Percentiles rank a stretch among this genome's conserved stretches.
Evolutionary conservation across 2,888 invertebrate genomes (phyloP).

Genomic region (Tetramorium bicarinatum): DNA sequence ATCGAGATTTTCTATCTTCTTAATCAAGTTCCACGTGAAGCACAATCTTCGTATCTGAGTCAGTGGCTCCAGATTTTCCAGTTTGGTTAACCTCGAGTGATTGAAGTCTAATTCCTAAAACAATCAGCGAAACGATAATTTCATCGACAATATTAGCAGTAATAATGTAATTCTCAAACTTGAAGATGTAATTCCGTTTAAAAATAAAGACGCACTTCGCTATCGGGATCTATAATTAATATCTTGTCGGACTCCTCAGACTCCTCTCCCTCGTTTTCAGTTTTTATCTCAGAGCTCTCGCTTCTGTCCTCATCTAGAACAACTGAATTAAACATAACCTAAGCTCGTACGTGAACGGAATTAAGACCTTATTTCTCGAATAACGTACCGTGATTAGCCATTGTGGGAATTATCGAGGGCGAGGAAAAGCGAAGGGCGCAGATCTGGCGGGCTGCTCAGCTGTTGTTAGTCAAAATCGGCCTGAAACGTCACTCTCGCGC

Average conservation of each 20-base stretch:
- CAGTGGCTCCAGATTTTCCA: constrained; percentile 94
- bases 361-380: background rate
- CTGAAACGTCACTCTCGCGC: background rate
- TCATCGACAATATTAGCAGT: constrained; percentile 14
- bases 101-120: constrained; percentile 93
- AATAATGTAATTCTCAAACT: background rate
- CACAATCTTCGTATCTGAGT: constrained; percentile 93
- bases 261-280: constrained; percentile 75
- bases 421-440: background rate
- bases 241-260: constrained; percentile 88
- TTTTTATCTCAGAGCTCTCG: constrained; percentile 78
- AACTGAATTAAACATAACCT: constrained; percentile 40
- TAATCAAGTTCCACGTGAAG: constrained; percentile 98
- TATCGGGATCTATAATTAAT: constrained; percentile 90
- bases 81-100: constrained; percentile 94
- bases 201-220: constrained; percentile 83
- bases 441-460: background rate
- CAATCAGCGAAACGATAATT: background rate
- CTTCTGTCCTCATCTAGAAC: constrained; percentile 78
- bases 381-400: constrained; percentile 72
- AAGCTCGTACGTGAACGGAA: background rate
- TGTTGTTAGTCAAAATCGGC: background rate
- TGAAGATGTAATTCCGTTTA: background rate
- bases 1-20: constrained; percentile 95
- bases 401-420: constrained; percentile 30